These are phyloP conservation scores for Apis dorsata DNA, from an alignment of 1,140 invertebrate genomes.

Conservation along the genomic window DNA sequence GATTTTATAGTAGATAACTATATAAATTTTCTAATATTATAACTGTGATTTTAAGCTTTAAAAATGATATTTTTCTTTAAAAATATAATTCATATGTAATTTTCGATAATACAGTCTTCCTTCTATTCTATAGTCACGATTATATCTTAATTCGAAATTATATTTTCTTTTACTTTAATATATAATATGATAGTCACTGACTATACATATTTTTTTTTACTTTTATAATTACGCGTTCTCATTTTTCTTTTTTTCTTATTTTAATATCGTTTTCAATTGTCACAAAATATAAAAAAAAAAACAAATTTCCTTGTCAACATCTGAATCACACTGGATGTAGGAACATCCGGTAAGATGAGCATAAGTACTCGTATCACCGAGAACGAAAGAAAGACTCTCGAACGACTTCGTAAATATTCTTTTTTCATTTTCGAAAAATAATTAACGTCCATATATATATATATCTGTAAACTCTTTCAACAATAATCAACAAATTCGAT, in stretches of 20 bases:
- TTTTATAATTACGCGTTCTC: background rate
- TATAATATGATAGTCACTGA: background rate
- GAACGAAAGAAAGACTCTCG: conserved; percentile 16
- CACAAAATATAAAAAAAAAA: background rate
- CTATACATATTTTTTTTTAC: background rate
- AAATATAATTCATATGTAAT: background rate
- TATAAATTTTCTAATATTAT: background rate
- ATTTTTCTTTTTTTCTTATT: background rate
- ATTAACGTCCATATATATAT: conserved; percentile 23
- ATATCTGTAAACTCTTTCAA: conserved; percentile 24
- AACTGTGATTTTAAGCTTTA: background rate
- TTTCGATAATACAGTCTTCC: background rate
- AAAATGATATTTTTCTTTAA: background rate
- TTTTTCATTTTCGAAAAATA: background rate
- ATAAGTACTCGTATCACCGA: conserved; percentile 39
- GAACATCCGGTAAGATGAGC: background rate
- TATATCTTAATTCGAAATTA: background rate
- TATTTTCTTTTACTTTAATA: too few relatives aligned
- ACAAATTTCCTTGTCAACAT: background rate
- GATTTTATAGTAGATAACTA: background rate
- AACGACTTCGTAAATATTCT: background rate
- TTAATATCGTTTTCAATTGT: background rate
- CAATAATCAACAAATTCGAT: conserved; percentile 23
- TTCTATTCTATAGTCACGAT: background rate
- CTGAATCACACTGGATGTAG: background rate